These are phyloP conservation scores for Illadopsis cleaveri DNA, from an alignment of 2,113 vertebrate genomes.

Conservation along the genomic window DNA sequence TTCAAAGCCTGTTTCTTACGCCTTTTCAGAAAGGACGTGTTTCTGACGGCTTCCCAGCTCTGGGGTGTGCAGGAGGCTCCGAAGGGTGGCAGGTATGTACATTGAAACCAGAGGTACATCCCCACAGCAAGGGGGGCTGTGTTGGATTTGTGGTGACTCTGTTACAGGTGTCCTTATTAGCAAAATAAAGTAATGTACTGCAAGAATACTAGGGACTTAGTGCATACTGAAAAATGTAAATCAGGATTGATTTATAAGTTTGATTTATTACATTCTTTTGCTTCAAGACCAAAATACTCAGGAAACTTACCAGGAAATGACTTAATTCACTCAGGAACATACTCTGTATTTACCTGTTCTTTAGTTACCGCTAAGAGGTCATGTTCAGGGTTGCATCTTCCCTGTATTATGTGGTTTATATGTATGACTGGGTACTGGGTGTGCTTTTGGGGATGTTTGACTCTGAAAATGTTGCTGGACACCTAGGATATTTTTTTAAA, in stretches of 20 bases:
- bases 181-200: not conserved
- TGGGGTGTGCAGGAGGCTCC: not conserved
- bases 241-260: not conserved
- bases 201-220: not conserved
- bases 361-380: not conserved
- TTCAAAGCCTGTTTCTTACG: not conserved
- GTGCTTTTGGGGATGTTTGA: not conserved
- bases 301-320: not conserved
- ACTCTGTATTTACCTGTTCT: not conserved
- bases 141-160: accelerated
- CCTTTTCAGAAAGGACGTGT: not conserved
- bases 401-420: accelerated
- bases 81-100: not conserved
- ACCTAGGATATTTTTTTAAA: not conserved
- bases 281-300: not conserved
- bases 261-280: not conserved
- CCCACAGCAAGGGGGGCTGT: accelerated
- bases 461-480: not conserved
- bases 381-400: not conserved
- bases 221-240: not conserved
- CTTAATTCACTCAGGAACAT: not conserved
- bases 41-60: not conserved
- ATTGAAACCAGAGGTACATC: not conserved
- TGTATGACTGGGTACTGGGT: not conserved
- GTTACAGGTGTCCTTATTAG: not conserved